Evolutionary conservation across 2,113 vertebrate species (phyloP).

Genomic region (Grallaria varia): DNA sequence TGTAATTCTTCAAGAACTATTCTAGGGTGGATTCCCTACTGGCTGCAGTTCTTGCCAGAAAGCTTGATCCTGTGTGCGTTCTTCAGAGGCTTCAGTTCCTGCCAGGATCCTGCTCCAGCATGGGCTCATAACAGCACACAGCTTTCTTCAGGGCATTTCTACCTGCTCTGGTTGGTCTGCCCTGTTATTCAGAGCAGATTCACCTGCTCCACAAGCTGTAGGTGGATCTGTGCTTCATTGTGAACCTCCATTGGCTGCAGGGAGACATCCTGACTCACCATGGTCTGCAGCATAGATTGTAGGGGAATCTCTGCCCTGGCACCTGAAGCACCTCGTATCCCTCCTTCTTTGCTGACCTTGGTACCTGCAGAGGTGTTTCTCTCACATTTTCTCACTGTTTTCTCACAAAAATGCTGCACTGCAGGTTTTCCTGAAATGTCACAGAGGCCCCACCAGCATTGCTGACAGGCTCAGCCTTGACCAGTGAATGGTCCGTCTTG

Average conservation of each 20-base stretch:
- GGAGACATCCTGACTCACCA: neutral
- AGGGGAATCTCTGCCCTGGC: neutral
- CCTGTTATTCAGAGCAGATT: neutral
- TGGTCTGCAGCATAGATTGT: too few species aligned
- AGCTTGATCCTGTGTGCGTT: neutral
- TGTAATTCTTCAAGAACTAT: neutral
- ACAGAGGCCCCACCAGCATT: neutral
- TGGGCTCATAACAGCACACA: fast-evolving
- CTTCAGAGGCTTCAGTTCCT: neutral
- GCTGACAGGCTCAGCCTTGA: neutral
- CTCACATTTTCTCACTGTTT: neutral
- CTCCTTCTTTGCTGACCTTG: neutral
- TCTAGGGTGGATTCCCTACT: neutral
- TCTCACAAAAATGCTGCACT: neutral
- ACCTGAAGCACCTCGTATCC: neutral
- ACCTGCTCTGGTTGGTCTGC: neutral
- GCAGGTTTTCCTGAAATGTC: neutral
- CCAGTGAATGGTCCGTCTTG: neutral
- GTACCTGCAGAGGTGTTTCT: neutral
- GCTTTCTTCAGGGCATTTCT: too few species aligned
- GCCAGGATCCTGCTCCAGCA: neutral
- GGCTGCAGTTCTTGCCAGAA: neutral
- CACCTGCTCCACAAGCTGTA: fast-evolving
- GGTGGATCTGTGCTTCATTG: neutral
- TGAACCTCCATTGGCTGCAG: neutral